These are phyloP conservation scores for Phrynocephalus guinanensis DNA, from an alignment of 2,797 vertebrate genomes.

Conservation along the genomic window DNA sequence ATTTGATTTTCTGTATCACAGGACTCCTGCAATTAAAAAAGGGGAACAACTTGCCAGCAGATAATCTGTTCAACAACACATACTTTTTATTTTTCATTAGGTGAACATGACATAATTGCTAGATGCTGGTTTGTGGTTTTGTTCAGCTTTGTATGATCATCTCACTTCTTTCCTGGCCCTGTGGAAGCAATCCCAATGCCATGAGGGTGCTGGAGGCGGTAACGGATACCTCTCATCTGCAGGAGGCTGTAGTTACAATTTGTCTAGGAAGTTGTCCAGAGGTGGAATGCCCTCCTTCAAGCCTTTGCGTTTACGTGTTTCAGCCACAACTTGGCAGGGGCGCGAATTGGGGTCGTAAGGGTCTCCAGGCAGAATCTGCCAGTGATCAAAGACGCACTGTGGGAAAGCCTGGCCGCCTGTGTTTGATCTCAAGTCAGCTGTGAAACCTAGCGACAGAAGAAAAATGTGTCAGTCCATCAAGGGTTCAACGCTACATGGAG, in stretches of 20 bases:
- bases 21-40: not conserved
- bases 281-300: constrained; percentile 69
- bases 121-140: not conserved
- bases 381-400: constrained; percentile 71
- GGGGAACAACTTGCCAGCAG: fast-evolving
- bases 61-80: not conserved
- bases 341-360: constrained; percentile 61
- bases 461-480: not conserved
- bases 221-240: not conserved
- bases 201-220: not conserved
- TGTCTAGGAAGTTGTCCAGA: constrained; percentile 74
- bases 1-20: not conserved
- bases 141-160: fast-evolving
- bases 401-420: constrained; percentile 75
- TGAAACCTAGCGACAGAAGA: constrained; percentile 65
- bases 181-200: not conserved
- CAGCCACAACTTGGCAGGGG: constrained; percentile 64
- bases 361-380: constrained; percentile 74
- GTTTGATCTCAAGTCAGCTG: constrained; percentile 65
- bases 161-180: not conserved
- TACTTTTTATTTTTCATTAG: not conserved
- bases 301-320: constrained; percentile 70
- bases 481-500: not conserved
- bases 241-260: constrained; percentile 52
- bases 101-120: not conserved